Percentiles rank a stretch among this genome's conserved stretches.
phyloP scores from a whole-genome alignment of 2,113 vertebrate species.

The Indicator maculatus region DNA sequence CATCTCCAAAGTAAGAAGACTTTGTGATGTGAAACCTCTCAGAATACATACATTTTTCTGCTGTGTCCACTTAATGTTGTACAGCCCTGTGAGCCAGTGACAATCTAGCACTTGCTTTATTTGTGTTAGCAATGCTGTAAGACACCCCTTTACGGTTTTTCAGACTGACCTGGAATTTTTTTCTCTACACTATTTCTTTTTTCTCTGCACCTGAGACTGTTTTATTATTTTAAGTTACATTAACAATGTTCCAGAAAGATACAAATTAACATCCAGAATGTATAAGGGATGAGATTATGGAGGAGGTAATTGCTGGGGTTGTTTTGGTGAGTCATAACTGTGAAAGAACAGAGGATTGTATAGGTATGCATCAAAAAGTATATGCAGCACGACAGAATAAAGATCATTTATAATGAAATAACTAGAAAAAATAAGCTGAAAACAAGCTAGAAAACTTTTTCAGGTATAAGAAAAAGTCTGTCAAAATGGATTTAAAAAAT shows the following conservation, averaged over 20 bases:
- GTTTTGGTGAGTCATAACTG: conserved; percentile 16
- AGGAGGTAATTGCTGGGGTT: conserved; percentile 39
- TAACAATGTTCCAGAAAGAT: background rate
- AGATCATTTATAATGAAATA: conserved; percentile 1
- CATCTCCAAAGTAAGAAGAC: background rate
- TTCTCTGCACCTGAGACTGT: background rate
- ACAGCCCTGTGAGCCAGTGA: background rate
- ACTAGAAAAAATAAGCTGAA: background rate
- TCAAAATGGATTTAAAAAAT: background rate
- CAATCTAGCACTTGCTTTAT: background rate
- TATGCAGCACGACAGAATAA: conserved; percentile 1
- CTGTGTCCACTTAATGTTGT: background rate
- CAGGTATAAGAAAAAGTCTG: background rate
- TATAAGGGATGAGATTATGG: background rate
- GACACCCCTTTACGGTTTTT: background rate
- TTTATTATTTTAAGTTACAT: background rate
- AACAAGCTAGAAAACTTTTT: background rate
- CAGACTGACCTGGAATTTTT: background rate
- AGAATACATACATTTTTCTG: background rate
- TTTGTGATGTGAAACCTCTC: background rate
- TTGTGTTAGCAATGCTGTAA: background rate
- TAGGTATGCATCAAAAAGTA: background rate
- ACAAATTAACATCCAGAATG: background rate
- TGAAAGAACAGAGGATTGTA: background rate
- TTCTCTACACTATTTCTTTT: background rate